Evolutionary conservation across 1,140 invertebrate species (phyloP).

Genomic region (Temnothorax longispinosus): DNA sequence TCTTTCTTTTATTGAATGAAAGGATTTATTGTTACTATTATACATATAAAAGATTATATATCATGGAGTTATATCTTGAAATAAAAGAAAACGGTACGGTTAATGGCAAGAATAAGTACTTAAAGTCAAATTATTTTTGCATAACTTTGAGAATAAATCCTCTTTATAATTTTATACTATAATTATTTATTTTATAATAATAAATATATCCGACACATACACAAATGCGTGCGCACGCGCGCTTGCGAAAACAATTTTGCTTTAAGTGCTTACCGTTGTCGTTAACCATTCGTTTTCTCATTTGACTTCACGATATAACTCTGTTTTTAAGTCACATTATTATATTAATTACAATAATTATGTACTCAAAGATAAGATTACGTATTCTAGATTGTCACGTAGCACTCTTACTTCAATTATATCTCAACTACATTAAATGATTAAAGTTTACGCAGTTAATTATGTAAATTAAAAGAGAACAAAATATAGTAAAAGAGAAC

Average conservation of each 20-base stretch:
- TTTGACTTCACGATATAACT: constrained; percentile 23
- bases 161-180: not conserved
- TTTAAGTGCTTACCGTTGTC: not conserved
- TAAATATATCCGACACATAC: not conserved
- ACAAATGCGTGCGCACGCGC: too few species aligned
- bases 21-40: too few species aligned
- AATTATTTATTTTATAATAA: not conserved
- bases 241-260: not conserved
- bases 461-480: not conserved
- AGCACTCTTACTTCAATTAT: not conserved
- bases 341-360: constrained; percentile 21
- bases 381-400: not conserved
- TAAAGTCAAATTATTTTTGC: not conserved
- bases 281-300: constrained; percentile 33
- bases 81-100: too few species aligned
- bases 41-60: too few species aligned
- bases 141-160: not conserved
- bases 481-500: too few species aligned
- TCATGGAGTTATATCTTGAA: too few species aligned
- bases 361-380: constrained; percentile 40
- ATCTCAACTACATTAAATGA: not conserved
- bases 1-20: too few species aligned
- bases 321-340: constrained; percentile 32
- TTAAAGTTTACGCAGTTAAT: not conserved
- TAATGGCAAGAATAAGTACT: too few species aligned